Percentiles rank a stretch among this genome's conserved stretches.
phyloP scores from a whole-genome alignment of 2,888 invertebrate species.

The Muschampia staudingeri region DNA sequence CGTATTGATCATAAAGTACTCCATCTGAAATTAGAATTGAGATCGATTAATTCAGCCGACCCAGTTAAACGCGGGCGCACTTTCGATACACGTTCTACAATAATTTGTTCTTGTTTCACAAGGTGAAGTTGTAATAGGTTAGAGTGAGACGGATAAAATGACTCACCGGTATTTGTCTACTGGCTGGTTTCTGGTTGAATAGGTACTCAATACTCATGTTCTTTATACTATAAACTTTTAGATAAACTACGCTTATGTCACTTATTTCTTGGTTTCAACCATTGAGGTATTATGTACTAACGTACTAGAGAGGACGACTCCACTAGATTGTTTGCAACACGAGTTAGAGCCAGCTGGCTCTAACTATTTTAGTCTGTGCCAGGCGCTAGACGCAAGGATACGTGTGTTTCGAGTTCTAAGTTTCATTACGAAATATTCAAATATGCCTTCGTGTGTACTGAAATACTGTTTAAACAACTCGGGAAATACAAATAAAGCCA shows the following conservation, averaged over 20 bases:
- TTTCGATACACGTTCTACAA: constrained; percentile 44
- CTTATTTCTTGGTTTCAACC: background rate
- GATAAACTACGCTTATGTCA: background rate
- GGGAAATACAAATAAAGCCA: too few species aligned
- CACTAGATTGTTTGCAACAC: too few species aligned
- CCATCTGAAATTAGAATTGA: constrained; percentile 64
- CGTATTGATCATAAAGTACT: constrained; percentile 53
- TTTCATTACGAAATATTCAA: too few species aligned
- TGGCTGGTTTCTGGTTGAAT: constrained; percentile 20
- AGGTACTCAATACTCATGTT: background rate
- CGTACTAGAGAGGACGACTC: too few species aligned
- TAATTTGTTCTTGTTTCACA: constrained; percentile 48
- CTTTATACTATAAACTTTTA: background rate
- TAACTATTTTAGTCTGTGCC: too few species aligned
- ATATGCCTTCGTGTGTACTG: too few species aligned
- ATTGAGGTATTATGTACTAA: too few species aligned
- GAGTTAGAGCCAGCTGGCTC: too few species aligned
- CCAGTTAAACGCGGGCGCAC: constrained; percentile 62
- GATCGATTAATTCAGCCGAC: constrained; percentile 64
- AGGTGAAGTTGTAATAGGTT: constrained; percentile 41
- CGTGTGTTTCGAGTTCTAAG: too few species aligned
- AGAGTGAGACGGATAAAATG: constrained; percentile 43
- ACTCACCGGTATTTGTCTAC: constrained; percentile 42
- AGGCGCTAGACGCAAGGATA: too few species aligned
- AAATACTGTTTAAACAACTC: too few species aligned